phyloP scores from a whole-genome alignment of 2,113 vertebrate genomes.

The Neopipo cinnamomea region DNA sequence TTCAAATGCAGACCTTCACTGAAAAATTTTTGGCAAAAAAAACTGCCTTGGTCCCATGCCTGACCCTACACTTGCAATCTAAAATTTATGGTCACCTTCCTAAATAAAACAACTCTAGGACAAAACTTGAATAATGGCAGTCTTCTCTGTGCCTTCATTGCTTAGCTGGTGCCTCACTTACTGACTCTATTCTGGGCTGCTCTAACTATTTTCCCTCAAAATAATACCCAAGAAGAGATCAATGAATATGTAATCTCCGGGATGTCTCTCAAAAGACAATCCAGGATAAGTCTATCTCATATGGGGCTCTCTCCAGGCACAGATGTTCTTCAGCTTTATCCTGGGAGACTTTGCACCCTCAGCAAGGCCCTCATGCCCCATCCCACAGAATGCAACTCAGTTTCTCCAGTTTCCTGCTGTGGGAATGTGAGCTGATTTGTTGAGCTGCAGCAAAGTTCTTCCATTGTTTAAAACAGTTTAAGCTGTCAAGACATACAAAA shows the following conservation, averaged over 20 bases:
- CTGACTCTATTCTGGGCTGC: not conserved
- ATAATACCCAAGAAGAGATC: not conserved
- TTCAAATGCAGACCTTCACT: not conserved
- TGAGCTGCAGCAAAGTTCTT: not conserved
- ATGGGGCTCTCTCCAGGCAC: not conserved
- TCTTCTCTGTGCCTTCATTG: not conserved
- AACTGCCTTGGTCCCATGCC: not conserved
- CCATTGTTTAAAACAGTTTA: not conserved
- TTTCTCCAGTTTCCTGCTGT: not conserved
- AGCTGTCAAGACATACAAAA: not conserved
- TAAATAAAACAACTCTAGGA: not conserved
- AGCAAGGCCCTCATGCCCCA: not conserved
- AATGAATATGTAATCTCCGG: not conserved
- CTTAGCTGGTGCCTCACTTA: not conserved
- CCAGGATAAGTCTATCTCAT: not conserved
- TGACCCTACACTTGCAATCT: not conserved
- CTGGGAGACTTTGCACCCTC: accelerated
- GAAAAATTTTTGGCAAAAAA: not conserved
- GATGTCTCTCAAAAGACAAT: not conserved
- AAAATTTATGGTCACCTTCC: not conserved
- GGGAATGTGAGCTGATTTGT: not conserved
- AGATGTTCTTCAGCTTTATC: not conserved
- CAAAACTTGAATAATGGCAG: not conserved
- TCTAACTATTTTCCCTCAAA: not conserved
- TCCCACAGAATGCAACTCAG: not conserved